Evolutionary conservation across 2,888 invertebrate genomes (phyloP).

Genomic region (Leuctra nigra): DNA sequence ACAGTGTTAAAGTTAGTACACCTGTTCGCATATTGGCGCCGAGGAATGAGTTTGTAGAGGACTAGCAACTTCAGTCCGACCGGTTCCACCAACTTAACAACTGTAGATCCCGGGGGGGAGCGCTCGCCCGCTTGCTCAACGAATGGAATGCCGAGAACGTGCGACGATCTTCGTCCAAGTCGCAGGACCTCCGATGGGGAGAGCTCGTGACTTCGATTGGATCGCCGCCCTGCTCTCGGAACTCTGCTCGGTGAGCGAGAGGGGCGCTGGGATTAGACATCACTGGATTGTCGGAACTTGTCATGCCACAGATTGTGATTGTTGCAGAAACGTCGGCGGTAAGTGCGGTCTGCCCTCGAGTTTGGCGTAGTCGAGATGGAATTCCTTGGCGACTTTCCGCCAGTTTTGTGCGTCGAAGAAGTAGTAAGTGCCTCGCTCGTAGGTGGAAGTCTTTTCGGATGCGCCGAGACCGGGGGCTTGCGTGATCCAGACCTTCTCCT

Average conservation of each 20-base stretch:
- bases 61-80: constrained; percentile 28
- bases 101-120: constrained; percentile 8
- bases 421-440: constrained; percentile 98
- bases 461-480: constrained; percentile 93
- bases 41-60: constrained; percentile 27
- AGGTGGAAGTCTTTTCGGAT: constrained; percentile 90
- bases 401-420: constrained; percentile 99
- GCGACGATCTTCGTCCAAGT: too few species aligned
- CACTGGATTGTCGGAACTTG: neutral
- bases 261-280: neutral
- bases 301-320: constrained; percentile 43
- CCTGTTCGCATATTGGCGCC: constrained; percentile 17
- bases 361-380: constrained; percentile 98
- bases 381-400: constrained; percentile 98
- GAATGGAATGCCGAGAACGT: neutral
- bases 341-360: constrained; percentile 87
- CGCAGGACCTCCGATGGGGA: too few species aligned
- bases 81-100: constrained; percentile 22
- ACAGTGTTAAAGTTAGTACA: constrained; percentile 21
- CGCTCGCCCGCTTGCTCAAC: neutral
- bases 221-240: too few species aligned
- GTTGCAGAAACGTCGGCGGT: constrained; percentile 54
- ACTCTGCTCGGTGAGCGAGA: neutral
- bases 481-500: constrained; percentile 98
- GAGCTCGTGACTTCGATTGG: too few species aligned